Evolutionary conservation across 2,888 invertebrate genomes (phyloP), one percentile per base, ranked within the genome.

Genomic region (Atethmia centrago): DNA sequence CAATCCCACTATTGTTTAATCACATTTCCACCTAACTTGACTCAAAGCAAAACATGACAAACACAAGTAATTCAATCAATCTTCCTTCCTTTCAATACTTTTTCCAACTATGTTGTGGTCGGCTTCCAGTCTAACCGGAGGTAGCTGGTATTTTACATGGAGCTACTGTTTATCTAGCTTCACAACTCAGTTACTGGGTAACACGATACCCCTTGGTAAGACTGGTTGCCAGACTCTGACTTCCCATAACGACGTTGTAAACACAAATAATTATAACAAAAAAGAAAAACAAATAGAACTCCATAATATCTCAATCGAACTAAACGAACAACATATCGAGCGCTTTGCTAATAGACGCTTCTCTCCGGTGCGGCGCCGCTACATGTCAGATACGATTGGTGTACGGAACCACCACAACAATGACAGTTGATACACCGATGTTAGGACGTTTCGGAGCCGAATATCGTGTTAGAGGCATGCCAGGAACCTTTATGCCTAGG

Each of bases 351-450:
- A 79, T 85, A 71, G 66, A 3, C 42, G 9, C 67, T 61, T 72
- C 81, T 84, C 86, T 71, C 84, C 89, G 88, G 85, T 88, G 86
- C 83, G 36, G 85, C 88, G 86, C 83, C 88, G 90, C 90, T 87
- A 88, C 87, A 87, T 91, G 92, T 91, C 93, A 89, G 93, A 93
- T 92, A 92, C 87, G 91, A 88, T 89, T 87, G 78, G 85, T 16
- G 47, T 79, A 76, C 88, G 91, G 89, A 91, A 91, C 89, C 83
- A 74, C 71, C 78, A 68, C 82, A 86, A 91, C 91, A 90, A 87
- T 89, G 89, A 87, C 88, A 82, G 71, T 76, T 59, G 69, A 80
- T 65, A 82, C 58, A 53, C 63, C 51, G 55, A 65, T 80, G 75
- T 75, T 69, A 58, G 71, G 55, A 58, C 53, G 51, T 40, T 69